Base-by-base conservation (phyloP, 1,140 invertebrate species). In the Calycopis cecrops region DNA sequence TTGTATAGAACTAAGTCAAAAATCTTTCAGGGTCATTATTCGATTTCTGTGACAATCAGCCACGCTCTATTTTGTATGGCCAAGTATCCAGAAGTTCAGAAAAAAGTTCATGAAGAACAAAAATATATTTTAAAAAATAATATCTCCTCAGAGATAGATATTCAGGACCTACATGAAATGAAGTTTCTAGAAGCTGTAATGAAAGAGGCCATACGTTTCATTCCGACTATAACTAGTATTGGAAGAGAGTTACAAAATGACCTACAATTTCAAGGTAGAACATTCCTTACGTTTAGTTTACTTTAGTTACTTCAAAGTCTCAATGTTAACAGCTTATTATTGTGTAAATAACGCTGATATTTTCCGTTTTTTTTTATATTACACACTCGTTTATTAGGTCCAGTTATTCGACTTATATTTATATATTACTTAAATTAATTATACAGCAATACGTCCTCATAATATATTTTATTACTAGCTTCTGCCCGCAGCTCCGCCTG, bases 111-210 rank as follows among this genome's bases (percentile, higher is more conserved):
- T 9, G 67, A 73, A 52, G 67, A 73, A 44, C 70, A 73, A 59
- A 33, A 44, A 12, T 52, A 54, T 14, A 55, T 73, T 14, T 70
- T 64, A 34, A 62, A 64, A 8, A 51, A 61, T 3, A 48, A 68
- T 9, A 59, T 72, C 3, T 17, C 40, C n/a, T 68, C 56, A 35
- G 61, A 63, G 40, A 54, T 68, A 11, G 64, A 65, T 3, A 63
- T 51, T 18, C 35, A 66, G 1, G 60, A 71, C 11, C 44, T 73
- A 10, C 63, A 55, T 37, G 53, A 73, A 52, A 73, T 73, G 71
- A 73, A 73, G 54, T 73, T 70, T 44, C 56, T 73, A 0, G 71
- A 73, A 61, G 68, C 71, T 8, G 59, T 64, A 2, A 70, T 72
- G 9, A 73, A 73, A 44, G 70, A 73, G 42, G 70, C 62, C 33